Evolutionary conservation across 1,140 invertebrate species (phyloP).

Genomic region (Bombus confusus): DNA sequence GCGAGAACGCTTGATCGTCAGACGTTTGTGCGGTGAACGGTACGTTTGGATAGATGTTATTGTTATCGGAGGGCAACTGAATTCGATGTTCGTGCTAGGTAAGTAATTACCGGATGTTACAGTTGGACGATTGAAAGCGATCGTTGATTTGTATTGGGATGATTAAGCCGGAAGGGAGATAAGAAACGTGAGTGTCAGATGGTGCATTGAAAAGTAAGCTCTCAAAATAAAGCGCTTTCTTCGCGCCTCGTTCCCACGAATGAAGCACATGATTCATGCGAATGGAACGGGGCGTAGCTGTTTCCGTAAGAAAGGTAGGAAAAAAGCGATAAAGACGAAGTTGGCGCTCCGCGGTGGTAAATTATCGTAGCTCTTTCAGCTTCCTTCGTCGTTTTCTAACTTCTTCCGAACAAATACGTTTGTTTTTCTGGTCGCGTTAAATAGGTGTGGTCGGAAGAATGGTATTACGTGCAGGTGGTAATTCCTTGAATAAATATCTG

Average conservation of each 20-base stretch:
- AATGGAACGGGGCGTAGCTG: constrained; percentile 2
- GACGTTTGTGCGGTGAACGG: neutral
- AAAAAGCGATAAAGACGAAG: constrained; percentile 21
- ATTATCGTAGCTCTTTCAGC: neutral
- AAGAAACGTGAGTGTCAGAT: neutral
- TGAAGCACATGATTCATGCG: constrained; percentile 37
- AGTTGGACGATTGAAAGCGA: neutral
- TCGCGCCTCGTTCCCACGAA: constrained; percentile 40
- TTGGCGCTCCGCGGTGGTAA: neutral
- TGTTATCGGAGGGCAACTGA: neutral
- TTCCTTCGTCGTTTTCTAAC: neutral
- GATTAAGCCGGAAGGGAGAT: neutral
- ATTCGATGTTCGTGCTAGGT: neutral
- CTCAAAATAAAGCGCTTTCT: constrained; percentile 23
- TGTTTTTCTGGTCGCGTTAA: neutral
- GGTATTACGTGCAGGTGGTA: neutral
- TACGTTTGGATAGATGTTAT: neutral
- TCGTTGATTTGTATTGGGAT: neutral
- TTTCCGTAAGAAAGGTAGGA: neutral
- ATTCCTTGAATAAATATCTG: too few relatives aligned
- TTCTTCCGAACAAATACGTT: neutral
- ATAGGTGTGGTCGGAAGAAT: neutral
- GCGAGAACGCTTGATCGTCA: neutral
- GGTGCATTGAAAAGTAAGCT: neutral
- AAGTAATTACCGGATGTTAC: neutral